Percentiles rank a stretch among this genome's conserved stretches.
Evolutionary conservation across 2,797 vertebrate species (phyloP).

Genomic region (Rhinophrynus dorsalis): DNA sequence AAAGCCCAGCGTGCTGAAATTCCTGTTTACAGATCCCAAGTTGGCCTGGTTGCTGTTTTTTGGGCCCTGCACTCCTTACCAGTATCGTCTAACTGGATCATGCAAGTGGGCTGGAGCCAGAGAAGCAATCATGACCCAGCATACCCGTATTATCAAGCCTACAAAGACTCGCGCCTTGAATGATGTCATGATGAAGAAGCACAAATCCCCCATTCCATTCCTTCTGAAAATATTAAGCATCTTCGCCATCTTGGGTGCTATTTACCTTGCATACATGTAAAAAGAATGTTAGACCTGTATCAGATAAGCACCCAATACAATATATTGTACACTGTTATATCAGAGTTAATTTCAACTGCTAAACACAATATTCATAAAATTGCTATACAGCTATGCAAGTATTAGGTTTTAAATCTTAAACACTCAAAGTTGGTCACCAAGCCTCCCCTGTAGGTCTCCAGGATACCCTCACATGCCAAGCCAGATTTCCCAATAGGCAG

Average conservation of each 20-base stretch:
- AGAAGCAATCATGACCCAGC: conserved; percentile 76
- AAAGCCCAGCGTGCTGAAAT: conserved; percentile 62
- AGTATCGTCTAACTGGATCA: conserved; percentile 81
- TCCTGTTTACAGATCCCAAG: conserved; percentile 78
- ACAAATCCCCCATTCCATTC: background rate
- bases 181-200: conserved; percentile 13
- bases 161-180: conserved; percentile 67
- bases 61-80: conserved; percentile 79
- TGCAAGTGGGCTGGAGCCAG: conserved; percentile 77
- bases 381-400: too few species aligned
- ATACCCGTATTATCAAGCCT: conserved; percentile 69
- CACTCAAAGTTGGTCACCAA: too few species aligned
- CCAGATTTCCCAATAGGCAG: too few species aligned
- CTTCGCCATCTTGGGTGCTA: conserved; percentile 13
- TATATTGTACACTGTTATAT: too few species aligned
- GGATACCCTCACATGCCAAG: too few species aligned
- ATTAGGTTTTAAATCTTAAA: too few species aligned
- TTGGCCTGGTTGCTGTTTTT: conserved; percentile 66
- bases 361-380: too few species aligned
- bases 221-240: conserved; percentile 7
- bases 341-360: too few species aligned
- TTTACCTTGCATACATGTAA: conserved; percentile 16
- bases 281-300: too few species aligned
- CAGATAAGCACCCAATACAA: too few species aligned
- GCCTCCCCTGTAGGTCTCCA: too few species aligned